These are phyloP conservation scores for Pomacea canaliculata DNA, from an alignment of 2,888 invertebrate genomes.

Conservation along the genomic window DNA sequence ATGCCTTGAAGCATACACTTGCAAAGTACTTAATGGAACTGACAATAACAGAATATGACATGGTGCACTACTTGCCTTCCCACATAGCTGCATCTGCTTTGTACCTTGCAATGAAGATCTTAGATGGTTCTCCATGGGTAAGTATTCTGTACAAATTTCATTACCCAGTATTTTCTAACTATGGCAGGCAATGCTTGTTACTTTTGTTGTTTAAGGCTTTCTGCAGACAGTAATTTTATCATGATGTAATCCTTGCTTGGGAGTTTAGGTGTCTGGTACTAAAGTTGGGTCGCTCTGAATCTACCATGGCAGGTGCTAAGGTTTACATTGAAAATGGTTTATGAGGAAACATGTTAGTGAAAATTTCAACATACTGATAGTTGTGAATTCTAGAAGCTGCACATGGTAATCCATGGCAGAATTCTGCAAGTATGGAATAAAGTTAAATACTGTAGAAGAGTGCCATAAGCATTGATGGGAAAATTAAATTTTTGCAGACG, in stretches of 20 bases:
- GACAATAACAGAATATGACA: conserved; percentile 82
- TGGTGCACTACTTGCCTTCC: conserved; percentile 84
- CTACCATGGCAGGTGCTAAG: too few relatives aligned
- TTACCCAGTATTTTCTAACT: neutral
- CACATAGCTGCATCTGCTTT: conserved; percentile 85
- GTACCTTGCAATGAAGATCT: conserved; percentile 77
- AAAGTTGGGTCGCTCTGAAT: too few relatives aligned
- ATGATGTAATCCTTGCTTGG: too few relatives aligned
- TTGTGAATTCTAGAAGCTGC: too few relatives aligned
- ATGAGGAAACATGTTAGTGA: too few relatives aligned
- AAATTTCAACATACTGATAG: too few relatives aligned
- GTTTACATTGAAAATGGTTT: too few relatives aligned
- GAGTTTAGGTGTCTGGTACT: too few relatives aligned
- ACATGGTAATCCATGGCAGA: too few relatives aligned
- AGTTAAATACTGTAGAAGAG: too few relatives aligned
- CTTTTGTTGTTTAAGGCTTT: neutral
- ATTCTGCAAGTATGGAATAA: too few relatives aligned
- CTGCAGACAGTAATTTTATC: neutral
- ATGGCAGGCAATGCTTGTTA: neutral
- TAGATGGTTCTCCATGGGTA: conserved; percentile 65
- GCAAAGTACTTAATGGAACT: conserved; percentile 94
- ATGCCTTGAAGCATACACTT: conserved; percentile 79
- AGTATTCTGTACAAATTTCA: conserved; percentile 27
- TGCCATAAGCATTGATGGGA: neutral
- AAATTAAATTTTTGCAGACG: conserved; percentile 72